Percentiles rank a stretch among this genome's conserved stretches.
Evolutionary conservation across 30 jellyfish, hydroid and myxozoan species (phyloP).

Genomic region (Pseudorhiza aurosa): DNA sequence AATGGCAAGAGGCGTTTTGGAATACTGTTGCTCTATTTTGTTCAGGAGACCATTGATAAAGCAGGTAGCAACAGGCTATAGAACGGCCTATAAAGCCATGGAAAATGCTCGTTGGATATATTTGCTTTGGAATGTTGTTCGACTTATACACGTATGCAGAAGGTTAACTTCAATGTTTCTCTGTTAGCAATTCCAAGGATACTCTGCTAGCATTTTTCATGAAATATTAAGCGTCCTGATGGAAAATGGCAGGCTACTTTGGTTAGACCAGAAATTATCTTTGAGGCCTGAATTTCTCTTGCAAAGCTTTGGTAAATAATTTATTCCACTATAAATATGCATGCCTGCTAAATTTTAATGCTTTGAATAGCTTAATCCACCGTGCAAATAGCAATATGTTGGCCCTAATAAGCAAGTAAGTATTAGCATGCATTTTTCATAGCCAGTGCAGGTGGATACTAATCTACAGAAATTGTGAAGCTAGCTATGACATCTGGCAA

Average conservation of each 20-base stretch:
- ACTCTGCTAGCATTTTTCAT: too few relatives aligned
- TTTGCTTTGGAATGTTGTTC: too few relatives aligned
- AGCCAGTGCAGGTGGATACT: conserved; percentile 16
- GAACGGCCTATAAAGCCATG: too few relatives aligned
- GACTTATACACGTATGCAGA: too few relatives aligned
- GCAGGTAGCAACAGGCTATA: too few relatives aligned
- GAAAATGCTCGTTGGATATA: too few relatives aligned
- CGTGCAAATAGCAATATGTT: conserved; percentile 11
- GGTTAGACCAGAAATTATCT: neutral
- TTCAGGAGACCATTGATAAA: too few relatives aligned
- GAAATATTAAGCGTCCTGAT: too few relatives aligned
- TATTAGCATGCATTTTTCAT: conserved; percentile 1
- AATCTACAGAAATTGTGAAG: neutral
- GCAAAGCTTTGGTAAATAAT: neutral
- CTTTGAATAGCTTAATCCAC: neutral
- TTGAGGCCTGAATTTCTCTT: neutral
- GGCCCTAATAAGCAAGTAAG: neutral
- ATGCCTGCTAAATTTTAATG: conserved; percentile 1
- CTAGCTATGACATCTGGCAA: neutral
- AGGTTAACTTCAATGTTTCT: too few relatives aligned
- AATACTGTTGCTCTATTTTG: too few relatives aligned
- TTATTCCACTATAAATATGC: neutral
- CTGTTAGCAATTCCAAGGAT: too few relatives aligned
- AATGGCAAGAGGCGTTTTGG: too few relatives aligned
- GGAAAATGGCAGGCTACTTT: neutral